Conservation (phyloP, 2,113 vertebrate genomes). For the Toxotes chatareus region DNA sequence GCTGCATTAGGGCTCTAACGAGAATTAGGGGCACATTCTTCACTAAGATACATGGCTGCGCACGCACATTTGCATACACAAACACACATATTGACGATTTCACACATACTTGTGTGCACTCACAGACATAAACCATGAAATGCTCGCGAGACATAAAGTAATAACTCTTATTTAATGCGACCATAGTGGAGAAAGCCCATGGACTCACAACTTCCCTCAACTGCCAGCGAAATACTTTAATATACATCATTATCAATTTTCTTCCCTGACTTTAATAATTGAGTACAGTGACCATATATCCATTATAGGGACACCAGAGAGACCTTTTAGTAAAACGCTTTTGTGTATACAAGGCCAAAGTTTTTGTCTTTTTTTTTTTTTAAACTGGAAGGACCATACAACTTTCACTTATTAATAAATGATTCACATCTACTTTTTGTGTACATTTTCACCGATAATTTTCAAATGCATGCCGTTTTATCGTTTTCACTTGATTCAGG, state of each 20-base stretch:
- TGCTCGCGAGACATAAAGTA: constrained; percentile 1
- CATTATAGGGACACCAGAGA: constrained; percentile 11
- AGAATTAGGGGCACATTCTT: constrained; percentile 59
- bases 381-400: not conserved
- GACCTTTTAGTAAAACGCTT: not conserved
- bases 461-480: not conserved
- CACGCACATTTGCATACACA: constrained; percentile 30
- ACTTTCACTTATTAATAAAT: not conserved
- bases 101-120: constrained; percentile 27
- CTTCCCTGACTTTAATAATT: not conserved
- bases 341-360: not conserved
- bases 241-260: constrained; percentile 22
- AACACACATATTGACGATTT: constrained; percentile 38
- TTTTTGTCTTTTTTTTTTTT: too few species aligned
- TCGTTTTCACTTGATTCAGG: not conserved
- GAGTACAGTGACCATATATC: constrained; percentile 1
- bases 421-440: too few species aligned
- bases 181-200: not conserved
- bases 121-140: constrained; percentile 15
- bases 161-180: constrained; percentile 46
- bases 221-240: constrained; percentile 9
- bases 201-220: constrained; percentile 18
- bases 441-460: not conserved
- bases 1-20: constrained; percentile 66
- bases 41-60: constrained; percentile 45